Base-by-base conservation (phyloP, 2,888 invertebrate genomes). In the Ligdia adustata region DNA sequence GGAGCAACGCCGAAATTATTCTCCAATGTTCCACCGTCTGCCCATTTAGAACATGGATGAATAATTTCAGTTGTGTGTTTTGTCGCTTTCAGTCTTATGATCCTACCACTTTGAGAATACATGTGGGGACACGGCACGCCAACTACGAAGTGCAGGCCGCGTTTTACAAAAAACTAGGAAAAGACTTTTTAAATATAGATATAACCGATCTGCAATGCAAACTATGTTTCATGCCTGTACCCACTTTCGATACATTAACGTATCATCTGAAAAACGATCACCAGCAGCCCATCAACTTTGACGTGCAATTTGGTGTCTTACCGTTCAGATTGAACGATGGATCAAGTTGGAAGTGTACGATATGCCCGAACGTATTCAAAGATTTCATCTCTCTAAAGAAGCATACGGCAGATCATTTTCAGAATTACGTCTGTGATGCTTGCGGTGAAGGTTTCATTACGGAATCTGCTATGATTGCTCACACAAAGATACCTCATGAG, bases 371-470 rank as follows among this genome's bases (percentile, higher is more conserved):
- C 39, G 79, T 81, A 50, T 90, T 90, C 32, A 83, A 85, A 69
- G 86, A 88, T 55, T 89, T 89, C 34, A 68, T 79, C 0, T 82
- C 82, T 0, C 52, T 90, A n/a, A 84, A 82, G 48, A 88, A 84
- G 28, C 90, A 90, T 45, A 90, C 89, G 0, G 69, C 81, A 0
- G 80, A 80, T 51, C 90, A 90, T 59, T 90, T 85, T 34, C 85
- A 88, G 52, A 90, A 90, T 46, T 89, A 87, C 45, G 90, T 90
- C 4, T 90, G 90, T 48, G 88, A 89, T 52, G 82, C 86, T 0
- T 90, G 90, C 38, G 90, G 90, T 0, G 87, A 87, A 57, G 90
- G 90, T 0, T 89, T 89, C 45, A 86, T 90, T 3, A 90, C 90
- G 0, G 87, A 88, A 57, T 84, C 84, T 0, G 84, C 85, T 0